Percentiles rank a stretch among this genome's conserved stretches.
phyloP scores from a whole-genome alignment of 1,140 invertebrate genomes.

The Linepithema humile region DNA sequence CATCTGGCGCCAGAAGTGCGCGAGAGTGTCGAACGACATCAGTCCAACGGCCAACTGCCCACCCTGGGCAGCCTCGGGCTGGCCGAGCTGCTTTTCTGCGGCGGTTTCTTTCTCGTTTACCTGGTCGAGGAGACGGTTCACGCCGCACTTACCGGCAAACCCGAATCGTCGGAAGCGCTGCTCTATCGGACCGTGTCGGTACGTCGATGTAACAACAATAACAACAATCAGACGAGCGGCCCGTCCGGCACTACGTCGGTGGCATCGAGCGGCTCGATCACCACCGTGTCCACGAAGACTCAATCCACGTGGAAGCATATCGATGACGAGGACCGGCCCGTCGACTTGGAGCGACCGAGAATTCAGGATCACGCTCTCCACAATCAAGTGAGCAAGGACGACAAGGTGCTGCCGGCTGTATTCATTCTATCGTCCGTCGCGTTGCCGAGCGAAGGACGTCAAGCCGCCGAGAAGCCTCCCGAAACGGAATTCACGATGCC shows the following conservation, averaged over 20 bases:
- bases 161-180: conserved; percentile 83
- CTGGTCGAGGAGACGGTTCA: conserved; percentile 90
- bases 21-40: conserved; percentile 83
- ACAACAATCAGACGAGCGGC: conserved; percentile 74
- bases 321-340: conserved; percentile 30
- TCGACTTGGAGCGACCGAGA: conserved; percentile 6
- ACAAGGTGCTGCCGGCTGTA: conserved; percentile 72
- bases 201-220: conserved; percentile 83
- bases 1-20: conserved; percentile 92
- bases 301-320: conserved; percentile 59
- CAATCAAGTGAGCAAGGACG: conserved; percentile 37
- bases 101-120: conserved; percentile 91
- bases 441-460: background rate
- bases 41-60: conserved; percentile 78
- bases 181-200: conserved; percentile 86
- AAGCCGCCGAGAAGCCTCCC: background rate
- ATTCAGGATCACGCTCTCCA: conserved; percentile 36
- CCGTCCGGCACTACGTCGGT: conserved; percentile 54
- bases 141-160: conserved; percentile 83
- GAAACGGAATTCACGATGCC: conserved; percentile 25
- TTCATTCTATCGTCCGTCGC: conserved; percentile 68
- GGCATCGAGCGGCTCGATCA: conserved; percentile 62
- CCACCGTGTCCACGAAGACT: conserved; percentile 60
- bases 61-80: conserved; percentile 83
- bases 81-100: conserved; percentile 88